Evolutionary conservation across 2,888 invertebrate species (phyloP), one percentile per base, ranked within the genome.

Genomic region (Tanytarsus gracilentus): DNA sequence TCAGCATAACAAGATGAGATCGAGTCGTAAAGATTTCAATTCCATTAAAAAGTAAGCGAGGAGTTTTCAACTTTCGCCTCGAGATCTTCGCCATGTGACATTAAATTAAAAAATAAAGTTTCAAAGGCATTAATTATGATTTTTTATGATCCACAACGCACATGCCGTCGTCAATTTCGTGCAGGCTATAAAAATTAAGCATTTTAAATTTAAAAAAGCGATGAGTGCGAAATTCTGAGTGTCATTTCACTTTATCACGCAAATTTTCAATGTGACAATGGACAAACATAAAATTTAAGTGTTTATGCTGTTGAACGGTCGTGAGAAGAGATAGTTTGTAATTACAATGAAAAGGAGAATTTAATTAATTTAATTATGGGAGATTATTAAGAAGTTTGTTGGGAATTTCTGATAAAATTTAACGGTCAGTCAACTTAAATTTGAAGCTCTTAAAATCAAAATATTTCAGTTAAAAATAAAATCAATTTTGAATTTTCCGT

Each of bases 241-340:
- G 58, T 58, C 58, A 27, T 58, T 30, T 48, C 58, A 21, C 26
- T 58, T 58, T 40, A 58, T 58, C 58, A 58, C 44, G 16, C 58
- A 40, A n/a, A n/a, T n/a, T n/a, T n/a, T n/a, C 44, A 44, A 48
- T 58, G 58, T 21, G 36, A 16, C 36, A n/a, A 21, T 9, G 6
- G n/a, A n/a, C n/a, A n/a, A n/a, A n/a, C n/a, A n/a, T n/a, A n/a
- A n/a, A n/a, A n/a, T n/a, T n/a, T n/a, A n/a, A n/a, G n/a, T n/a
- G n/a, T n/a, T n/a, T n/a, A n/a, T n/a, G n/a, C n/a, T n/a, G n/a
- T n/a, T n/a, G n/a, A n/a, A n/a, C n/a, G n/a, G n/a, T n/a, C n/a
- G n/a, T n/a, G n/a, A n/a, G n/a, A n/a, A n/a, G n/a, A n/a, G n/a
- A n/a, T n/a, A n/a, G n/a, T n/a, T n/a, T n/a, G n/a, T n/a, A n/a